Percentiles rank a stretch among this genome's conserved stretches.
Evolutionary conservation across 2,797 vertebrate species (phyloP).

Genomic region (Chloroceryle amazona): DNA sequence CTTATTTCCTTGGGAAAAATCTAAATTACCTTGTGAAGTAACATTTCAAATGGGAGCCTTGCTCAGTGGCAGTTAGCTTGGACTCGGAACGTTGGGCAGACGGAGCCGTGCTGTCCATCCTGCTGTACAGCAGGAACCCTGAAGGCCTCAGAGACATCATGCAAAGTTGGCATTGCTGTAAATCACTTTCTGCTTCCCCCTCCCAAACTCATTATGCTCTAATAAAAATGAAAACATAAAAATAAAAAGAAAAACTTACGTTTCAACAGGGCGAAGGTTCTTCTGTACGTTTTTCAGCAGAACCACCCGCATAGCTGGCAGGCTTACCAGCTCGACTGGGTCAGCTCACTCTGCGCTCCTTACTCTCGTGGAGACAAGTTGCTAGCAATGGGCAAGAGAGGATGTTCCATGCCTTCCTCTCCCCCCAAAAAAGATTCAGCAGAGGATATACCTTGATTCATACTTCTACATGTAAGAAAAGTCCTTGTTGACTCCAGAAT

Average conservation of each 20-base stretch:
- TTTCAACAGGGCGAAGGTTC: not conserved
- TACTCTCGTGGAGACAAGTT: not conserved
- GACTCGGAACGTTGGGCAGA: too few relatives aligned
- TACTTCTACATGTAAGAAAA: not conserved
- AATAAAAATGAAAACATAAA: not conserved
- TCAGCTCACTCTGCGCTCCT: constrained; percentile 6
- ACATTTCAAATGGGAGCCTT: not conserved
- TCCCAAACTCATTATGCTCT: not conserved
- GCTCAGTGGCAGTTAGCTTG: not conserved
- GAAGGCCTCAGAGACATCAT: not conserved
- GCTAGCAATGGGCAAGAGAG: not conserved
- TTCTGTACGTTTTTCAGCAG: not conserved
- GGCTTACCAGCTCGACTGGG: not conserved
- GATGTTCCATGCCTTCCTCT: not conserved
- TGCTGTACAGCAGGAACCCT: not conserved
- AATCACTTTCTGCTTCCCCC: not conserved
- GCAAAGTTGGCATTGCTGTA: not conserved
- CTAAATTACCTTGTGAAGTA: not conserved
- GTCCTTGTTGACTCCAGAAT: not conserved
- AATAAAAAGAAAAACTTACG: not conserved
- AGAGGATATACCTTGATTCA: not conserved
- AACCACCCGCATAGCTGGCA: not conserved
- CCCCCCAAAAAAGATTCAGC: not conserved
- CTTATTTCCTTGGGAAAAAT: not conserved
- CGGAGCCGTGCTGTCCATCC: not conserved